A percentile compares a stretch with the other conserved stretches of the same genome.
phyloP scores from a whole-genome alignment of 2,113 vertebrate species.

The Tupaia chinensis region DNA sequence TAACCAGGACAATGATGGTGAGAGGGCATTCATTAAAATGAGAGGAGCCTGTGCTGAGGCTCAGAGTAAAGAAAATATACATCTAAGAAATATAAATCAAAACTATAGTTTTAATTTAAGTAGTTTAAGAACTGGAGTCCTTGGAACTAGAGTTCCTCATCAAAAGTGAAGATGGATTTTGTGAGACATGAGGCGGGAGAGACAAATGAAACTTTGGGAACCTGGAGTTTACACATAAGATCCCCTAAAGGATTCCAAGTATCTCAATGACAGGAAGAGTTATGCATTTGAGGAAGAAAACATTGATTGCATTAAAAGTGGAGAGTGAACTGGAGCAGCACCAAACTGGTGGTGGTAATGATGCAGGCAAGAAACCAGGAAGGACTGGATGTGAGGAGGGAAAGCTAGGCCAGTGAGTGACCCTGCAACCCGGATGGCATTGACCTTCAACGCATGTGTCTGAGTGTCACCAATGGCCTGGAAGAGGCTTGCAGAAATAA shows the following conservation, averaged over 20 bases:
- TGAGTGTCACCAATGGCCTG: not conserved
- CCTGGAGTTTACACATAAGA: not conserved
- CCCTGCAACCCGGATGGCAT: fast-evolving
- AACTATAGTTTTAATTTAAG: not conserved
- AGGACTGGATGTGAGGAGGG: not conserved
- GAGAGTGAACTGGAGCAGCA: not conserved
- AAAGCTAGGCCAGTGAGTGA: not conserved
- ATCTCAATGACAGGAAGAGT: not conserved
- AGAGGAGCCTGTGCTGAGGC: not conserved
- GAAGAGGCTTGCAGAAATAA: not conserved
- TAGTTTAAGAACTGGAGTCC: not conserved
- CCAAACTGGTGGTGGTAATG: not conserved
- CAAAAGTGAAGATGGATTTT: not conserved
- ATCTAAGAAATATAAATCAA: not conserved
- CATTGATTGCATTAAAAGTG: not conserved
- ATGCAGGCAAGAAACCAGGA: not conserved
- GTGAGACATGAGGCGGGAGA: not conserved
- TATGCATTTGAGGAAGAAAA: not conserved
- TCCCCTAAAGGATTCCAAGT: not conserved
- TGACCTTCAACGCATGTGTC: not conserved
- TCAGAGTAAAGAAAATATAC: not conserved
- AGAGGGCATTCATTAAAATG: not conserved
- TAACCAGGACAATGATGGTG: not conserved
- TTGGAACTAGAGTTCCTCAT: not conserved
- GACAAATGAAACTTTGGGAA: not conserved